Percentiles rank a stretch among this genome's conserved stretches.
Conservation (phyloP, 23 tunicate genomes). For the Ciona savignyi region DNA sequence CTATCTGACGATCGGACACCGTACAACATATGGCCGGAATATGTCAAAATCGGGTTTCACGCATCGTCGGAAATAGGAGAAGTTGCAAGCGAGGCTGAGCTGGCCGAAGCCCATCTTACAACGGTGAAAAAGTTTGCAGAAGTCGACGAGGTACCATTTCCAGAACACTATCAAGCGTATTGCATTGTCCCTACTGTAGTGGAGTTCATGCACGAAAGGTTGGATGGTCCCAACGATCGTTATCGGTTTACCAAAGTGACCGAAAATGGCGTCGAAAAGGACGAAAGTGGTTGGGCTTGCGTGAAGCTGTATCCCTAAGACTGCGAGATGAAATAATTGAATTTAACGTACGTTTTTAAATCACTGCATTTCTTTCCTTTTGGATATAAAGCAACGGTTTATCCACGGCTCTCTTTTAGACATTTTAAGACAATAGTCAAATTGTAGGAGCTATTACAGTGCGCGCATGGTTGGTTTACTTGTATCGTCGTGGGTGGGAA, state of each 20-base stretch:
- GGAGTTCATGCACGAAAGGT: conserved; percentile 13
- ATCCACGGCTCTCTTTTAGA: too few relatives aligned
- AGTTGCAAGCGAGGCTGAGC: conserved; percentile 8
- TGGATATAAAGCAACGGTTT: too few relatives aligned
- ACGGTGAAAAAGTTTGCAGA: conserved; percentile 15
- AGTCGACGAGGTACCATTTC: conserved; percentile 24
- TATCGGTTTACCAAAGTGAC: not conserved
- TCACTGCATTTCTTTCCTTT: too few relatives aligned
- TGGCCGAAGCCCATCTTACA: not conserved
- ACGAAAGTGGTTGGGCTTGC: too few relatives aligned
- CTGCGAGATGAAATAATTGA: too few relatives aligned
- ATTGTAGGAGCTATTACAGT: too few relatives aligned
- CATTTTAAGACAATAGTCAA: too few relatives aligned
- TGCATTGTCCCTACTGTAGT: conserved; percentile 4
- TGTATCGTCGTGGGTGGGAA: too few relatives aligned
- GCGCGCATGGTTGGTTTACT: too few relatives aligned
- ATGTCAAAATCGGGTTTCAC: conserved; percentile 10
- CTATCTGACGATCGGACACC: conserved; percentile 3
- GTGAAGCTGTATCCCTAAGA: too few relatives aligned
- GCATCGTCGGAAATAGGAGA: conserved; percentile 10
- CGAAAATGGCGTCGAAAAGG: not conserved
- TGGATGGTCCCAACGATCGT: conserved; percentile 6
- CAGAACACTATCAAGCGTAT: conserved; percentile 6
- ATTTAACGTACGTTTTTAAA: too few relatives aligned
- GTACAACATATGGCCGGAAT: conserved; percentile 13